Evolutionary conservation across 2,888 invertebrate genomes (phyloP).

Genomic region (Rhagophthalmus giganteus): DNA sequence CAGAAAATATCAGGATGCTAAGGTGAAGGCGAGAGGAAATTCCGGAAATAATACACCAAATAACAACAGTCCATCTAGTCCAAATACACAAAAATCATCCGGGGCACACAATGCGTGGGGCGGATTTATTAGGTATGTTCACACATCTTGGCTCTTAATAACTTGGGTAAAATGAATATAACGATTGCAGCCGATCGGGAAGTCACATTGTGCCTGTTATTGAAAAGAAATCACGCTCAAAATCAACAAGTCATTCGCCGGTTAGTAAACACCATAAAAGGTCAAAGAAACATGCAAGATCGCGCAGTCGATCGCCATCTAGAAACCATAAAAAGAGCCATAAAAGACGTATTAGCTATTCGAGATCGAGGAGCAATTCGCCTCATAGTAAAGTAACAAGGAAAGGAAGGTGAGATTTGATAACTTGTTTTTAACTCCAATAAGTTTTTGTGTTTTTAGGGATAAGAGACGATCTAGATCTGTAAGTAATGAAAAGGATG

Average conservation of each 20-base stretch:
- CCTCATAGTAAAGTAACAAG: conserved; percentile 47
- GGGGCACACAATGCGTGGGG: conserved; percentile 69
- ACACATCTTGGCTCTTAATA: no score
- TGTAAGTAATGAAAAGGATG: conserved; percentile 51
- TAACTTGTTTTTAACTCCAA: not conserved
- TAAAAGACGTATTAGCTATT: conserved; percentile 50
- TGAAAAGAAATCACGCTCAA: conserved; percentile 50
- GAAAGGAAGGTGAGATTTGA: conserved; percentile 43
- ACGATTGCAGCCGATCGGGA: conserved; percentile 53
- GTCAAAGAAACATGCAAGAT: conserved; percentile 50
- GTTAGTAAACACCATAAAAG: conserved; percentile 48
- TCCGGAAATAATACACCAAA: conserved; percentile 59
- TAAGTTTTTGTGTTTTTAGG: conserved; percentile 38
- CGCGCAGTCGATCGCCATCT: conserved; percentile 45
- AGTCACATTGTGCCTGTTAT: conserved; percentile 52
- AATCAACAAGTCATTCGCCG: conserved; percentile 50
- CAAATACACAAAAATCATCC: conserved; percentile 59
- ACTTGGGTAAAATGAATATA: no score
- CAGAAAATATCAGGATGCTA: conserved; percentile 70
- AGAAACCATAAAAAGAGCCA: conserved; percentile 51
- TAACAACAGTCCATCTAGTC: conserved; percentile 50
- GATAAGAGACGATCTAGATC: conserved; percentile 55
- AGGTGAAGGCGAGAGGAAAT: conserved; percentile 59
- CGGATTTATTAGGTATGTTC: conserved; percentile 63
- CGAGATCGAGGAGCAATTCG: conserved; percentile 53